phyloP scores from a whole-genome alignment of 2,888 invertebrate genomes.

The Lumbricus terrestris region DNA sequence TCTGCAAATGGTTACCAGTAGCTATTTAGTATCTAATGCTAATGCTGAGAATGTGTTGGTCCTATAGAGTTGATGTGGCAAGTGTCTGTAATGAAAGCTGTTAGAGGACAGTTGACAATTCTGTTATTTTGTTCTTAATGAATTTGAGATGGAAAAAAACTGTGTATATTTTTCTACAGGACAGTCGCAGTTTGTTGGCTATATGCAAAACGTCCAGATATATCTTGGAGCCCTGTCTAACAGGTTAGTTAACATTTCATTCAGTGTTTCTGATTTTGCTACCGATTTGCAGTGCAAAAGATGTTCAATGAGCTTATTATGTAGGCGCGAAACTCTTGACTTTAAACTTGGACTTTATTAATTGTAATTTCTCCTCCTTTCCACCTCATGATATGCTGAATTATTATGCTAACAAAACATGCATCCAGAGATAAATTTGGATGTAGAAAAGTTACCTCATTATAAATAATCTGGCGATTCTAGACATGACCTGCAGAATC shows the following conservation, averaged over 20 bases:
- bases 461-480: too few relatives aligned
- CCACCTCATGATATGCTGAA: too few relatives aligned
- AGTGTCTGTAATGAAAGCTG: not conserved
- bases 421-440: not conserved
- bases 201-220: not conserved
- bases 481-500: not conserved
- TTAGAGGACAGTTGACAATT: not conserved
- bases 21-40: not conserved
- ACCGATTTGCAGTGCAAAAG: not conserved
- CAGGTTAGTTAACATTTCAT: not conserved
- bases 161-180: not conserved
- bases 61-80: not conserved
- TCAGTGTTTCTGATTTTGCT: not conserved
- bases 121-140: not conserved
- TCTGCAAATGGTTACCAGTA: too few relatives aligned
- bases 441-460: not conserved
- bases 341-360: not conserved
- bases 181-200: not conserved
- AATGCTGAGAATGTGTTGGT: not conserved
- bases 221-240: not conserved
- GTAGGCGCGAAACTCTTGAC: not conserved
- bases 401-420: not conserved
- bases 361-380: too few relatives aligned
- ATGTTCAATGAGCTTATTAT: not conserved
- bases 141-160: not conserved